Evolutionary conservation across 2,113 vertebrate genomes (phyloP), one percentile per base, ranked within the genome.

Genomic region (Sus scrofa): DNA sequence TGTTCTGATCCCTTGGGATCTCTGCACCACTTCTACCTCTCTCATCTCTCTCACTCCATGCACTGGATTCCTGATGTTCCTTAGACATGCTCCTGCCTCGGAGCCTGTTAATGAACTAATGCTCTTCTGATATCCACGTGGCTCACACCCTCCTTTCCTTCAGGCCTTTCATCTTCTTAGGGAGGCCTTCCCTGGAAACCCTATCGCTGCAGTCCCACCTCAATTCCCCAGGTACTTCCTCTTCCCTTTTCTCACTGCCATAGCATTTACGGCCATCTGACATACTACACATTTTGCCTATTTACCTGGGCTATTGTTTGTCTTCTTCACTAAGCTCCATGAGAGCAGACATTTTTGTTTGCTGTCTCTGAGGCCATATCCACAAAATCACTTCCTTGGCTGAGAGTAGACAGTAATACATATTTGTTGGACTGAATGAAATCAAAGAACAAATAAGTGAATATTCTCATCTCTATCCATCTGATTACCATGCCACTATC

Each of bases 351-450:
- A 84, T 30, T 78, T 91, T 94, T 94, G 37, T 70, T 50, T 86
- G 58, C 50, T 95, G 87, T 84, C 32, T 91, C 58, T 8, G 39
- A 27, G 54, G 19, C 19, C 27, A 77, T 56, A 65, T n/a, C 75
- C 20, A 94, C 16, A 94, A 89, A 95, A 90, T 75, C 85, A 94
- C 68, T 83, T 89, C 73, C 24, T 82, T 86, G 39, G 70, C 70
- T 84, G 71, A 88, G 19, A 90, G 50, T n/a, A 90, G 39, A 79
- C 32, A 89, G 30, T 56, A 93, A 88, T 39, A 75, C 34, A 26
- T 67, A 75, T 27, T 65, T 75, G 27, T 71, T 81, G 24, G 24
- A 89, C 54, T 91, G 27, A 81, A 2, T 56, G 44, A 97, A n/a
- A 90, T 60, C 15, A 89, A 95, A 95, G 2, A 88, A 84, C 20